A percentile compares a stretch with the other conserved stretches of the same genome.
Evolutionary conservation across 1,140 invertebrate genomes (phyloP).

Genomic region (Drepana arcuata): DNA sequence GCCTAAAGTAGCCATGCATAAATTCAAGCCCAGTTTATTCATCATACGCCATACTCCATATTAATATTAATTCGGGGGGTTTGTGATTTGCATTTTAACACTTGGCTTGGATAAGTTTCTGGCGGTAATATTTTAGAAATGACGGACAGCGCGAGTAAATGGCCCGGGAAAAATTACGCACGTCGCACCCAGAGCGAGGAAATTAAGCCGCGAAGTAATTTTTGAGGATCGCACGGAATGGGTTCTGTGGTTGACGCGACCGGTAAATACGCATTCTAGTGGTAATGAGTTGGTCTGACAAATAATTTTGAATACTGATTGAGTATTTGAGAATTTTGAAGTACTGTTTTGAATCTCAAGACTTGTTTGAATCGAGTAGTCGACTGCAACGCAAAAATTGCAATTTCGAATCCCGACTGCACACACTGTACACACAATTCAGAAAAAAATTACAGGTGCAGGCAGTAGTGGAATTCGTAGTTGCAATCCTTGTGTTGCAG

Average conservation of each 20-base stretch:
- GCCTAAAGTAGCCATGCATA: conserved; percentile 14
- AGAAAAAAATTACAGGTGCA: too few species aligned
- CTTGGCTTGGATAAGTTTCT: conserved; percentile 33
- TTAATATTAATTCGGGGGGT: conserved; percentile 36
- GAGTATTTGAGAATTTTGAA: neutral
- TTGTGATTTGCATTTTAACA: conserved; percentile 52
- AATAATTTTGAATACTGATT: conserved; percentile 11
- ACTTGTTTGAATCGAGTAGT: neutral
- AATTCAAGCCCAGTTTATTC: conserved; percentile 12
- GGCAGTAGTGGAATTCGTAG: too few species aligned
- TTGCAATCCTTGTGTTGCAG: too few species aligned
- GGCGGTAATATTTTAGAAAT: conserved; percentile 46
- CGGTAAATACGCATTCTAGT: neutral
- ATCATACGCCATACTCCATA: conserved; percentile 9
- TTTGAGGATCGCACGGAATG: conserved; percentile 14
- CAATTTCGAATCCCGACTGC: too few species aligned
- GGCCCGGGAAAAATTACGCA: conserved; percentile 53
- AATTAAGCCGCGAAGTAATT: conserved; percentile 27
- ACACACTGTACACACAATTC: too few species aligned
- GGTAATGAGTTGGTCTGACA: conserved; percentile 19
- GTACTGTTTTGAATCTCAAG: neutral
- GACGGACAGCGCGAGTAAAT: conserved; percentile 60
- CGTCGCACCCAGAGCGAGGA: conserved; percentile 26
- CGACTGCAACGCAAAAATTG: too few species aligned
- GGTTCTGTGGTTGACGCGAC: neutral